phyloP scores from a whole-genome alignment of 2,113 vertebrate species.

The Dicerorhinus sumatrensis region DNA sequence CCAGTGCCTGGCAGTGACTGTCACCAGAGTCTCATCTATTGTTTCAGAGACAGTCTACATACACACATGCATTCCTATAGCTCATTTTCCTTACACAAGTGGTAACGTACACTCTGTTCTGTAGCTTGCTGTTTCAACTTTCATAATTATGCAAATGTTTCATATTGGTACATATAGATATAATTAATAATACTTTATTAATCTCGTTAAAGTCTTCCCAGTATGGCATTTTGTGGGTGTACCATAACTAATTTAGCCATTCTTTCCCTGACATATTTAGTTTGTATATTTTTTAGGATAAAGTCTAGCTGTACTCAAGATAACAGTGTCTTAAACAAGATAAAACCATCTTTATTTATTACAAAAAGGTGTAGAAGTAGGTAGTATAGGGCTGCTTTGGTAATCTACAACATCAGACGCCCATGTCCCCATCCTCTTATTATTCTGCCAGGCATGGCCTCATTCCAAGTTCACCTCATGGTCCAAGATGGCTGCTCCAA shows the following conservation, averaged over 20 bases:
- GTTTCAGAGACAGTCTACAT: background rate
- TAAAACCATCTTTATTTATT: background rate
- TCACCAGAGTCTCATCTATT: background rate
- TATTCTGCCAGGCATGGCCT: background rate
- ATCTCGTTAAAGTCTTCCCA: background rate
- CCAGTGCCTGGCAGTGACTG: background rate
- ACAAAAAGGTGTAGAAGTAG: background rate
- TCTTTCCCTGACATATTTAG: background rate
- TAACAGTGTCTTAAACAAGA: conserved; percentile 5
- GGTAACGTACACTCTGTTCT: background rate
- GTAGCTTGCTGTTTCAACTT: background rate
- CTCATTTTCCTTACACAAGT: background rate
- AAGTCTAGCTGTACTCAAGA: background rate
- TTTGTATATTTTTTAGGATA: conserved; percentile 33
- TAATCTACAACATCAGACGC: background rate
- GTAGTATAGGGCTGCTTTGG: background rate
- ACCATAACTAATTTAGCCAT: background rate
- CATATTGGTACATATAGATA: background rate
- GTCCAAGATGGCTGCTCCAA: background rate
- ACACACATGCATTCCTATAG: background rate
- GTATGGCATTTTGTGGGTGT: background rate
- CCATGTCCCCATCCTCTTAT: background rate
- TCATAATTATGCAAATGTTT: background rate
- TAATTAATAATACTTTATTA: conserved; percentile 24
- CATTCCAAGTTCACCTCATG: background rate